phyloP scores from a whole-genome alignment of 2,113 vertebrate genomes.

The Silurus glanis region DNA sequence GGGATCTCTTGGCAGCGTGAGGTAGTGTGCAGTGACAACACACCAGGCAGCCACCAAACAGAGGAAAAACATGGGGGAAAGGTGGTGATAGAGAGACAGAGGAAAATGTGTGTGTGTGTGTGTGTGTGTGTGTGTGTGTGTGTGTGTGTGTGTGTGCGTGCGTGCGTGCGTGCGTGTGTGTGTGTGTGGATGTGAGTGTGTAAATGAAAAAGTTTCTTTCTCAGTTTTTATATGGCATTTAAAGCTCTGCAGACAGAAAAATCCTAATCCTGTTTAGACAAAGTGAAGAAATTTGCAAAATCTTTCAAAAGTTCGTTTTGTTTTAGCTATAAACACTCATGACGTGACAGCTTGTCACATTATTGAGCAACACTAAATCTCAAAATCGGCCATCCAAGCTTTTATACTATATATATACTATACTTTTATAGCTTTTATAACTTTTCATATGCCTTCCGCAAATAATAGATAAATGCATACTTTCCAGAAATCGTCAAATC shows the following conservation, averaged over 20 bases:
- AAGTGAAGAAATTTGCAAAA: background rate
- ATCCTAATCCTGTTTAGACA: background rate
- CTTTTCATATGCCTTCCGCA: too few species aligned
- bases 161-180: background rate
- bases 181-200: background rate
- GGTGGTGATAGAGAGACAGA: conserved; percentile 25
- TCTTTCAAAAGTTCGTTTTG: background rate
- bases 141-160: background rate
- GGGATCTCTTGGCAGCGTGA: conserved; percentile 70
- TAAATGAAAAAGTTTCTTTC: background rate
- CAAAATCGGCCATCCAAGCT: background rate
- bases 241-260: background rate
- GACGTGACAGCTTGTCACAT: background rate
- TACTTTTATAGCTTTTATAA: too few species aligned
- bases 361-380: background rate
- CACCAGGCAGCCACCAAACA: conserved; percentile 46
- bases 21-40: conserved; percentile 60
- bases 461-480: background rate
- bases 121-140: conserved; percentile 1
- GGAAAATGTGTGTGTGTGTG: background rate
- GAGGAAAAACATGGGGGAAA: conserved; percentile 15
- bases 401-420: too few species aligned
- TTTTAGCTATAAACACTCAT: background rate
- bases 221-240: background rate
- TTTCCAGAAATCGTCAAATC: background rate